Evolutionary conservation across 2,888 invertebrate genomes (phyloP).

Genomic region (Buathra laborator): DNA sequence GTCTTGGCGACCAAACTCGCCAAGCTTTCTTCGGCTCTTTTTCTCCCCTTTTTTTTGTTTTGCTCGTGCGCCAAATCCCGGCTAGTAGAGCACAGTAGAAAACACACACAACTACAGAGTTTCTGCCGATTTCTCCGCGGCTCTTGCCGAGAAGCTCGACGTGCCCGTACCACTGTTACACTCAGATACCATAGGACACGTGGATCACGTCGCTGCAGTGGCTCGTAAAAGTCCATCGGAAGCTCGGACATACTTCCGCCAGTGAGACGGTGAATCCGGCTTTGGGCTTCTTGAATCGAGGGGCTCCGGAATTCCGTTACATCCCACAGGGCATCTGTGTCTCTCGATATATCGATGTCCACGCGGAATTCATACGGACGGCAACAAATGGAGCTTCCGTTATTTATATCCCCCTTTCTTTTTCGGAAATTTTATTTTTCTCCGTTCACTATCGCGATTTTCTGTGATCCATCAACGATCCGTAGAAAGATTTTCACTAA

Average conservation of each 20-base stretch:
- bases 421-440: conserved; percentile 9
- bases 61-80: conserved; percentile 30
- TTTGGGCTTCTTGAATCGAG: conserved; percentile 61
- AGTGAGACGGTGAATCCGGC: conserved; percentile 59
- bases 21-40: conserved; percentile 13
- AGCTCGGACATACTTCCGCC: conserved; percentile 58
- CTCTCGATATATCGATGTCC: conserved; percentile 49
- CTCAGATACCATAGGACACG: conserved; percentile 52
- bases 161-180: not conserved
- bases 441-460: not conserved
- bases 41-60: conserved; percentile 2
- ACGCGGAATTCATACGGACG: conserved; percentile 20
- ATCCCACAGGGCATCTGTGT: conserved; percentile 44
- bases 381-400: conserved; percentile 18
- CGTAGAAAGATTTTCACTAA: not conserved
- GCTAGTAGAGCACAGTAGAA: conserved; percentile 9
- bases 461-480: not conserved
- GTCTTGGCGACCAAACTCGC: conserved; percentile 10
- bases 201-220: conserved; percentile 63
- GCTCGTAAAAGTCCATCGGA: conserved; percentile 67
- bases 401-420: not conserved
- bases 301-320: conserved; percentile 59
- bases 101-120: not conserved
- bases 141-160: not conserved
- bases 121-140: conserved; percentile 4